A percentile compares a stretch with the other conserved stretches of the same genome.
phyloP scores from a whole-genome alignment of 2,113 vertebrate species.

The Anser brachyrhynchus region DNA sequence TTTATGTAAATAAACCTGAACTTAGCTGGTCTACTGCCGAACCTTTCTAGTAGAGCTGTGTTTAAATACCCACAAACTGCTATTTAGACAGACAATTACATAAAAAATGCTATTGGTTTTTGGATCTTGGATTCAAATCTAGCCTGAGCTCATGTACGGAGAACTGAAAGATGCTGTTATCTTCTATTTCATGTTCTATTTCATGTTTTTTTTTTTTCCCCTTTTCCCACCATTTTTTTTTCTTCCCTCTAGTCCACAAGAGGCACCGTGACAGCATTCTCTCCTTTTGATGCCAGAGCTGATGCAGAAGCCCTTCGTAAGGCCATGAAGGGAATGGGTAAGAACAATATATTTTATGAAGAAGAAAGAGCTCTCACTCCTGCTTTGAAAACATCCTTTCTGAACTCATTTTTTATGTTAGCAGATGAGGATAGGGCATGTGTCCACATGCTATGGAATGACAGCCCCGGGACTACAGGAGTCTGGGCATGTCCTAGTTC shows the following conservation, averaged over 20 bases:
- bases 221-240: background rate
- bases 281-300: conserved; percentile 87
- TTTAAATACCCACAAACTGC: background rate
- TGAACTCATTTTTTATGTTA: background rate
- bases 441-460: background rate
- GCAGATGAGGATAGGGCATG: background rate
- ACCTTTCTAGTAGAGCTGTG: background rate
- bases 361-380: background rate
- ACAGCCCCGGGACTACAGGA: background rate
- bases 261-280: conserved; percentile 87
- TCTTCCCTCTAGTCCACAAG: conserved; percentile 59
- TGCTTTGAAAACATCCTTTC: background rate
- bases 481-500: background rate
- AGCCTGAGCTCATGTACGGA: background rate
- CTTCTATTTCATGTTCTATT: background rate
- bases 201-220: background rate
- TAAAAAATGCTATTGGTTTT: background rate
- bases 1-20: rapidly evolving
- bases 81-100: background rate
- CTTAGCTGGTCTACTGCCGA: background rate
- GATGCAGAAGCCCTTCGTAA: conserved; percentile 91
- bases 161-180: background rate
- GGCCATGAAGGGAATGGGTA: conserved; percentile 97
- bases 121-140: background rate
- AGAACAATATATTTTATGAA: background rate